Evolutionary conservation across 1,140 invertebrate species (phyloP).

Genomic region (Chelonus insularis): DNA sequence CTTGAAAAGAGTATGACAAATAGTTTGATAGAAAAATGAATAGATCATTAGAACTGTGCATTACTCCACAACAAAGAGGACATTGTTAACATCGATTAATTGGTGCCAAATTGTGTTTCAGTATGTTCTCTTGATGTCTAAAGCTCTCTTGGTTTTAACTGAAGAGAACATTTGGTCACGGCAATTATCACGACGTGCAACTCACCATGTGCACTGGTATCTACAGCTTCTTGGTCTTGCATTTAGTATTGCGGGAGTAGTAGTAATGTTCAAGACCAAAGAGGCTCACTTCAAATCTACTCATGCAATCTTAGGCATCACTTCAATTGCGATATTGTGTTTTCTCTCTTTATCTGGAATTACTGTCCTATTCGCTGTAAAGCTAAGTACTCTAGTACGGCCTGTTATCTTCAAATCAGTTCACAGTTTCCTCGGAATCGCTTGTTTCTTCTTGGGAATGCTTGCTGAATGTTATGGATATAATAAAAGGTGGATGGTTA

Average conservation of each 20-base stretch:
- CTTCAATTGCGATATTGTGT: conserved; percentile 36
- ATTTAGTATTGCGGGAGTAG: conserved; percentile 38
- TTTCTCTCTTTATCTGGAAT: conserved; percentile 36
- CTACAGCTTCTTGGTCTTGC: conserved; percentile 41
- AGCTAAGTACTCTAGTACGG: conserved; percentile 36
- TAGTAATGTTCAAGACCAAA: conserved; percentile 33
- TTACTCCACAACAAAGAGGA: too few species aligned
- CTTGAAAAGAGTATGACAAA: too few species aligned
- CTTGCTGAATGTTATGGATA: conserved; percentile 38
- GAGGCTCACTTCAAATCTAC: conserved; percentile 35
- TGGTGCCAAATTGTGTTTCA: conserved; percentile 30
- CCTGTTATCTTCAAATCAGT: conserved; percentile 42
- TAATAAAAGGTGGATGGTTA: conserved; percentile 32
- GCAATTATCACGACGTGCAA: conserved; percentile 35
- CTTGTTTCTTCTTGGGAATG: conserved; percentile 47
- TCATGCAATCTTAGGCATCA: conserved; percentile 41
- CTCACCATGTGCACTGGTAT: conserved; percentile 46
- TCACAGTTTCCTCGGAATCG: conserved; percentile 47
- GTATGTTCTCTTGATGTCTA: conserved; percentile 51
- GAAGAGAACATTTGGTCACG: conserved; percentile 40
- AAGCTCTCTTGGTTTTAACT: conserved; percentile 40
- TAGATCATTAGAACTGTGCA: too few species aligned
- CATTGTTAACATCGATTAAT: too few species aligned
- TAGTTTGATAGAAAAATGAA: too few species aligned
- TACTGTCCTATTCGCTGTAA: conserved; percentile 38